phyloP scores from a whole-genome alignment of 92 coral and sea anemone genomes.

The Umimayanthus kanabou region DNA sequence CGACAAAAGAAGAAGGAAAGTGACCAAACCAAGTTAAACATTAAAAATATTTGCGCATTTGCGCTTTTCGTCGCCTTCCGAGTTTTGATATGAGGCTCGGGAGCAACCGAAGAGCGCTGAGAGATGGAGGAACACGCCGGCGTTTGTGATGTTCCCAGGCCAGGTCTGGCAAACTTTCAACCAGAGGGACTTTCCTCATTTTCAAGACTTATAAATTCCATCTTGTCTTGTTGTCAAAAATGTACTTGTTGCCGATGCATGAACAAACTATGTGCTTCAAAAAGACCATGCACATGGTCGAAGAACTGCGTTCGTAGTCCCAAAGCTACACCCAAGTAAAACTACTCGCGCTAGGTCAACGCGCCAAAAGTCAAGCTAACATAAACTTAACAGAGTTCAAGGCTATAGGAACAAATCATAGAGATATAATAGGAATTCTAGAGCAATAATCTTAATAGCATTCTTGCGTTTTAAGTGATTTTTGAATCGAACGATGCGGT shows the following conservation, averaged over 20 bases:
- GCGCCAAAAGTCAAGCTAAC: constrained; percentile 15
- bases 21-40: constrained; percentile 58
- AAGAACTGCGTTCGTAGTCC: neutral
- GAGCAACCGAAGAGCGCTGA: neutral
- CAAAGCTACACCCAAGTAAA: neutral
- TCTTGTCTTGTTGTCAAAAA: constrained; percentile 39
- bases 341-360: neutral
- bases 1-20: constrained; percentile 58
- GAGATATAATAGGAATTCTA: constrained; percentile 1
- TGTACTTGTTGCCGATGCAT: constrained; percentile 22
- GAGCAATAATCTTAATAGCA: neutral
- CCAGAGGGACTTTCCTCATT: constrained; percentile 11
- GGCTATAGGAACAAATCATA: neutral
- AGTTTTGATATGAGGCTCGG: constrained; percentile 41
- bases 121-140: neutral
- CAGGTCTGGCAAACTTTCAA: constrained; percentile 25
- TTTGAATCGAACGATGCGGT: constrained; percentile 24
- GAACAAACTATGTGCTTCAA: constrained; percentile 26
- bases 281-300: constrained; percentile 2
- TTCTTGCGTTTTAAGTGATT: neutral
- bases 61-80: constrained; percentile 78
- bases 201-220: constrained; percentile 34
- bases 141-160: neutral
- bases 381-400: neutral
- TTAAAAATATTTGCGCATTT: constrained; percentile 70